Evolutionary conservation across 2,797 vertebrate species (phyloP), one percentile per base, ranked within the genome.

Genomic region (Hippocampus kuda): DNA sequence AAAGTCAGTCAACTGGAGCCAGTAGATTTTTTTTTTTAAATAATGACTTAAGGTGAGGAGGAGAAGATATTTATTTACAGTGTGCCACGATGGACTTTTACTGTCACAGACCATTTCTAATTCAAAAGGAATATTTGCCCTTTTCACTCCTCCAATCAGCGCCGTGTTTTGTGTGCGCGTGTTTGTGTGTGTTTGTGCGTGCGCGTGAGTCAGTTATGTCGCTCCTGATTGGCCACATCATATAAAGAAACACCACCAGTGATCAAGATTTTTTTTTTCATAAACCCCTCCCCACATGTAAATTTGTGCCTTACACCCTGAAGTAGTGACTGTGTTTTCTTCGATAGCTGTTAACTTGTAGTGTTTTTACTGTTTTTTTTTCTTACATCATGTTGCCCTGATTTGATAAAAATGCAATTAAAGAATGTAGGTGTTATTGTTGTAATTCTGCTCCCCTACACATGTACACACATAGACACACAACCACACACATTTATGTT

Each of bases 241-340:
- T 77, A 73, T 71, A 59, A 64, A 68, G 69, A 78, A 79, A 81
- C 80, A 83, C 79, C 87, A 26, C 30, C 56, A 18, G 13, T 59
- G 26, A 59, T 26, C 26, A 15, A 15, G 24, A 56, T 82, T 91
- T 89, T 91, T 92, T 94, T 91, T 91, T 92, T 90, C 86, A 93
- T 96, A 4, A 38, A 61, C 24, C 63, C 63, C 16, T 65, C 44
- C 63, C 94, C 95, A 97, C 94, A 92, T 98, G 97, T 98, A 97
- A 94, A 97, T 98, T 93, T 97, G 97, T 99, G 97, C 97, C 96
- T 98, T 98, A 98, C 94, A 94, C 95, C 94, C 91, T 92, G 88
- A 93, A 94, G 93, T 97, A 95, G 94, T 98, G 92, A 94, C 91
- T 90, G 91, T 91, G 56, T 68, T 92, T 95, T 88, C 81, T 83